Evolutionary conservation across 2,888 invertebrate genomes (phyloP).

Genomic region (Acronicta alni): DNA sequence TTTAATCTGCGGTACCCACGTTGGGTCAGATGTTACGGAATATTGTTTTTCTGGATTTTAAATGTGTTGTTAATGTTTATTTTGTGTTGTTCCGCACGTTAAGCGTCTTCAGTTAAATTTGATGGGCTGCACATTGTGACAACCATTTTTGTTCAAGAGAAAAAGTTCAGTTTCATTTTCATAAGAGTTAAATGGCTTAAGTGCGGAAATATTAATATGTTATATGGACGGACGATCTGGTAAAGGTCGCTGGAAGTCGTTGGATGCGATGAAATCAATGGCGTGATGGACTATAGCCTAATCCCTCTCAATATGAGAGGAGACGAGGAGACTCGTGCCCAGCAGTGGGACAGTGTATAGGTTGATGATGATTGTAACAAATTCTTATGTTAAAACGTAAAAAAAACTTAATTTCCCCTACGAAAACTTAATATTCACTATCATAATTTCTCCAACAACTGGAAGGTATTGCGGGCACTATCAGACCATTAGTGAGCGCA

Average conservation of each 20-base stretch:
- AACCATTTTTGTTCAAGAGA: constrained; percentile 25
- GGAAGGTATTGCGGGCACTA: constrained; percentile 27
- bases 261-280: too few species aligned
- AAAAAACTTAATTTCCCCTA: too few species aligned
- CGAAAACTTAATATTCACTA: not conserved
- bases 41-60: constrained; percentile 62
- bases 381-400: constrained; percentile 2
- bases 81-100: constrained; percentile 30
- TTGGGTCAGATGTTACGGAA: constrained; percentile 24
- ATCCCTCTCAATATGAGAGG: too few species aligned
- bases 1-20: constrained; percentile 64
- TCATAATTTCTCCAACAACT: constrained; percentile 20
- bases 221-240: too few species aligned
- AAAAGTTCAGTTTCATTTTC: constrained; percentile 13
- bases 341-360: too few species aligned
- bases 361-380: too few species aligned
- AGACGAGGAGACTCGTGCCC: too few species aligned
- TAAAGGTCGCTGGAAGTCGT: too few species aligned
- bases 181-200: constrained; percentile 1
- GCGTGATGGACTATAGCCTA: too few species aligned
- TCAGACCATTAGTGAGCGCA: constrained; percentile 44
- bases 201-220: too few species aligned
- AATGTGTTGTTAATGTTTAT: constrained; percentile 58
- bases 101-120: constrained; percentile 53
- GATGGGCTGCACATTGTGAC: constrained; percentile 12